Base-by-base conservation (phyloP, 2,797 vertebrate species). In the Enteromius anoplus region DNA sequence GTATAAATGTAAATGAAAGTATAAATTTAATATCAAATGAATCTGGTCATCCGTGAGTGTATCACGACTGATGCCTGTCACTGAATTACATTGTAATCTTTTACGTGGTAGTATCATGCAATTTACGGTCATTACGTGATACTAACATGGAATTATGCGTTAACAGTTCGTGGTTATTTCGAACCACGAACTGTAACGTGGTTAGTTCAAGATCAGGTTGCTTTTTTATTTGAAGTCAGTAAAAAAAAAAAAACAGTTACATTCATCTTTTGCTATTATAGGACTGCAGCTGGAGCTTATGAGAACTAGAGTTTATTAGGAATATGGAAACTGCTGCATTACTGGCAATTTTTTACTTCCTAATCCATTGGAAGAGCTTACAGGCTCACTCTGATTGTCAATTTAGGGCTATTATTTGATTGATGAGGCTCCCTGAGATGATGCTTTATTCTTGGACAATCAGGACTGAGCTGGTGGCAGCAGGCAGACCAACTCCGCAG, bases 391-490 rank as follows among this genome's bases (percentile, higher is more conserved):
- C 70, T 88, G 87, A 88, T 88, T 87, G 84, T 85, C 84, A 84
- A 85, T 87, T 85, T 84, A 47, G 76, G 77, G 81, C 82, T 82
- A 88, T 87, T 85, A 88, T 85, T 84, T 85, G 71, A 82, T 84
- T 88, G 87, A 88, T 87, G 85, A 88, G 84, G 53, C 87, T 75
- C 85, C 85, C 84, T 85, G 84, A 86, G 78, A 76, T 80, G 87
- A 88, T 70, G 86, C 81, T 37, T 81, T 11, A 76, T 62, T 87
- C 79, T 71, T 77, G 84, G 85, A 84, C 84, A 87, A 88, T 88
- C 87, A 88, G 72, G 68, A 66, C 58, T 73, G 53, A 77, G 73
- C 70, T 73, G 71, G 55, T 23, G 70, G 68, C 14, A 37, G 60
- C 23, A 68, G 49, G 62, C 78, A 72, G 26, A 75, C 73, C 83